These are phyloP conservation scores for Psix sp. DNA, from an alignment of 1,140 invertebrate genomes.

Conservation along the genomic window DNA sequence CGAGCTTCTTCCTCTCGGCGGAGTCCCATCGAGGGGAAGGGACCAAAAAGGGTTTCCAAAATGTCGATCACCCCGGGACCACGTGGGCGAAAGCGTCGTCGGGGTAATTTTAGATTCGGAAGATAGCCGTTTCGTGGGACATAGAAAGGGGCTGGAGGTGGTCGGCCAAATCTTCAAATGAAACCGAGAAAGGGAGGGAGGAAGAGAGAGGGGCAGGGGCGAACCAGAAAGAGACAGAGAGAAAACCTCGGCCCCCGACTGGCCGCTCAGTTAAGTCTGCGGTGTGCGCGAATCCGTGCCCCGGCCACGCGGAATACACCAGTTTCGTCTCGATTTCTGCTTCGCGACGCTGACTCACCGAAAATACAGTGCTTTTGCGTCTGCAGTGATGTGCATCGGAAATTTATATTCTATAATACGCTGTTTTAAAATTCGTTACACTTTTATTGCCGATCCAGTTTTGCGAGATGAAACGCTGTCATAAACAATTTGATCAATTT, in stretches of 20 bases:
- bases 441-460: too few relatives aligned
- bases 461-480: too few relatives aligned
- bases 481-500: too few relatives aligned
- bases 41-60: constrained; percentile 37
- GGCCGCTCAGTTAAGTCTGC: constrained; percentile 66
- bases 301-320: constrained; percentile 11
- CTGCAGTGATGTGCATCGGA: neutral
- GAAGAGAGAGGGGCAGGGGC: constrained; percentile 18
- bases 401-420: neutral
- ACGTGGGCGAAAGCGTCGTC: constrained; percentile 55
- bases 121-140: constrained; percentile 70
- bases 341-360: too few relatives aligned
- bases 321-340: neutral
- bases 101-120: constrained; percentile 72
- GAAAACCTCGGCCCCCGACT: constrained; percentile 32
- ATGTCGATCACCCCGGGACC: constrained; percentile 52
- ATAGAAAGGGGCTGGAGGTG: constrained; percentile 46
- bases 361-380: too few relatives aligned
- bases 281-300: constrained; percentile 43
- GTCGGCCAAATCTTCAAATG: constrained; percentile 35
- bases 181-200: constrained; percentile 22
- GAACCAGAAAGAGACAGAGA: constrained; percentile 19
- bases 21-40: neutral
- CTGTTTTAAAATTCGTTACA: too few relatives aligned
- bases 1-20: neutral